Conservation (phyloP, 1,140 invertebrate species). For the Drosophila leontia region DNA sequence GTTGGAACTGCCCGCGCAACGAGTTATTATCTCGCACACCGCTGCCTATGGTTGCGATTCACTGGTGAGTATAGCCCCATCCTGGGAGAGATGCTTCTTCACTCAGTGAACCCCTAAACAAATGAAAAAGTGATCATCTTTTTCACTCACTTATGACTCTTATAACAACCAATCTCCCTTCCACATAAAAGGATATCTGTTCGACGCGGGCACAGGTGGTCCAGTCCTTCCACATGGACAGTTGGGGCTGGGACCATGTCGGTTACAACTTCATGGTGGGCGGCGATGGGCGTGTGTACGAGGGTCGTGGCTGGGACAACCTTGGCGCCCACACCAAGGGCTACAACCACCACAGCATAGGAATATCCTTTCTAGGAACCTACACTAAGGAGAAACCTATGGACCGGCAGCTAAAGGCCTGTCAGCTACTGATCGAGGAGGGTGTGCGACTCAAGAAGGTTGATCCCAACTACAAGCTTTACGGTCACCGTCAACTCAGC, state of each 20-base stretch:
- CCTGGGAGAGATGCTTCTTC: neutral
- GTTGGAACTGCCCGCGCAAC: constrained; percentile 85
- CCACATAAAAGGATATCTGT: constrained; percentile 84
- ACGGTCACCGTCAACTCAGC: constrained; percentile 88
- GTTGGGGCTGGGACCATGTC: constrained; percentile 87
- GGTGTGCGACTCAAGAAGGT: constrained; percentile 87
- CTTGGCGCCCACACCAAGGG: constrained; percentile 88
- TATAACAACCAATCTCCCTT: neutral
- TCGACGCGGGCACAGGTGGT: constrained; percentile 86
- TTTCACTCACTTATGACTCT: neutral
- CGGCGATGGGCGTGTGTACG: constrained; percentile 87
- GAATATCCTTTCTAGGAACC: constrained; percentile 90
- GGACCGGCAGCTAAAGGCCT: constrained; percentile 87
- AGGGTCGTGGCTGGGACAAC: constrained; percentile 88
- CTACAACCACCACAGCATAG: constrained; percentile 87
- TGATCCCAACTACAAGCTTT: constrained; percentile 86
- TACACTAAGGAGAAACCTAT: constrained; percentile 86
- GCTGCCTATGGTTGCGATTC: constrained; percentile 85
- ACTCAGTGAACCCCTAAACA: neutral
- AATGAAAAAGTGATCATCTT: neutral
- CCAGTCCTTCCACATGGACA: constrained; percentile 91
- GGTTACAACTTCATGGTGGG: constrained; percentile 90
- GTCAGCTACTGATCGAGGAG: constrained; percentile 87
- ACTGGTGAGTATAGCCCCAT: constrained; percentile 74
- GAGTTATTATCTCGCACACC: constrained; percentile 86